Conservation (phyloP, 2,113 vertebrate genomes). For the Sinocyclocheilus maitianheensis region DNA sequence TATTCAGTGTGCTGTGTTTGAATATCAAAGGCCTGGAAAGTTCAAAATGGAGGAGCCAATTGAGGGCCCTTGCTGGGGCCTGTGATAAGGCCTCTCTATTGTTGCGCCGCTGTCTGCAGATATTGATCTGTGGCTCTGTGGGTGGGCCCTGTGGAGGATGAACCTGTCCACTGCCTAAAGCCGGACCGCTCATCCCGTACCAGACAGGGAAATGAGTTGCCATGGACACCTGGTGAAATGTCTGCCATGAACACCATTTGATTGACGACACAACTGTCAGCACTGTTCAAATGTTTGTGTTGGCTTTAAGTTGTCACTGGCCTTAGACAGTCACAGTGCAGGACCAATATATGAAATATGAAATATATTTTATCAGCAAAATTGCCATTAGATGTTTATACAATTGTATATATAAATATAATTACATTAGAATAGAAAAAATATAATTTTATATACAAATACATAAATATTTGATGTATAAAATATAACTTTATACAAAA, state of each 20-base stretch:
- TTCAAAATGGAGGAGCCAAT: constrained; percentile 40
- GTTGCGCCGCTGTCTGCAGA: constrained; percentile 43
- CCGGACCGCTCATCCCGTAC: constrained; percentile 41
- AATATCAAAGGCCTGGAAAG: constrained; percentile 49
- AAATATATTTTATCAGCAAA: background rate
- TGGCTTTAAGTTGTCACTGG: constrained; percentile 10
- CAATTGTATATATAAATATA: too few relatives aligned
- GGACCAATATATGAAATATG: background rate
- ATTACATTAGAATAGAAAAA: background rate
- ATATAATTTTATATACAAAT: background rate
- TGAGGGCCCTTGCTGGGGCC: constrained; percentile 48
- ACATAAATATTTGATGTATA: too few relatives aligned
- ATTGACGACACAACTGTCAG: constrained; percentile 40
- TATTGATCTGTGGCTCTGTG: constrained; percentile 36
- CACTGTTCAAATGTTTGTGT: constrained; percentile 27
- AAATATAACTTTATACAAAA: too few relatives aligned
- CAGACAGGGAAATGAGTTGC: constrained; percentile 53
- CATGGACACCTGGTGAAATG: constrained; percentile 50
- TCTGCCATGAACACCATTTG: constrained; percentile 37
- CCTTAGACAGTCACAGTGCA: constrained; percentile 5
- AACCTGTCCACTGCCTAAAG: constrained; percentile 42
- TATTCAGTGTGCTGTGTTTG: constrained; percentile 50
- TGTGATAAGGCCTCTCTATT: constrained; percentile 42
- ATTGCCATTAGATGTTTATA: too few relatives aligned
- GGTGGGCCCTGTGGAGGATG: constrained; percentile 38